Evolutionary conservation across 2,888 invertebrate species (phyloP), one percentile per base, ranked within the genome.

Genomic region (Piscicola geometra): DNA sequence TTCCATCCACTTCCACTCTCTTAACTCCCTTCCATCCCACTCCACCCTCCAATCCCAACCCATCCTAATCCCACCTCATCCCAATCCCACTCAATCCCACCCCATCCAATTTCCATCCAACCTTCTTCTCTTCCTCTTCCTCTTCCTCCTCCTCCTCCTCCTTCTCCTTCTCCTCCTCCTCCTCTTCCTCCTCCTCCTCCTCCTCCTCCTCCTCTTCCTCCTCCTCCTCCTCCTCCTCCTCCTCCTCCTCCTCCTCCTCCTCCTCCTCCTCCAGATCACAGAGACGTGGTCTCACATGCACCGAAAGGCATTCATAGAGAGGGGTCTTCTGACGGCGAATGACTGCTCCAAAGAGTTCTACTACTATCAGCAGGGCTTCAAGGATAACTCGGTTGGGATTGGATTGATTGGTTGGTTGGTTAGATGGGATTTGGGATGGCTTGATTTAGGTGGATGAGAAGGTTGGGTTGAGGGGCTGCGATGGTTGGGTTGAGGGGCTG

Each of bases 271-370:
- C n/a, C n/a, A n/a, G n/a, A n/a, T n/a, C n/a, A 21, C 9, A 47
- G 50, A 47, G 50, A 47, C 50, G 9, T 47, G 50, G 50, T 15
- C 50, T 15, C 35, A 68, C 25, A 50, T 50, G 66, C 66, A 28
- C 12, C 9, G 21, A 33, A 69, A 33, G 3, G n/a, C 84, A 80
- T 98, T 98, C 88, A 87, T 97, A 2, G 90, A 92, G 81, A 90
- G 90, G 81, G 90, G 93, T 1, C 86, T 95, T 79, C 88, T 90
- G 0, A 89, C 91, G 79, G 93, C 94, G 0, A 90, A 91, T 76
- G 94, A 94, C 79, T 96, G 96, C 83, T 90, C 91, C 80, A 94
- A 94, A 86, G 93, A 93, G 21, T 99, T 92, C 86, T 99, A 93
- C 85, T 87, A 96, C 81, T 99, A 99, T 12, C 21, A 25, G 33